phyloP scores from a whole-genome alignment of 2,113 vertebrate species.

The Danionella cerebrum region DNA sequence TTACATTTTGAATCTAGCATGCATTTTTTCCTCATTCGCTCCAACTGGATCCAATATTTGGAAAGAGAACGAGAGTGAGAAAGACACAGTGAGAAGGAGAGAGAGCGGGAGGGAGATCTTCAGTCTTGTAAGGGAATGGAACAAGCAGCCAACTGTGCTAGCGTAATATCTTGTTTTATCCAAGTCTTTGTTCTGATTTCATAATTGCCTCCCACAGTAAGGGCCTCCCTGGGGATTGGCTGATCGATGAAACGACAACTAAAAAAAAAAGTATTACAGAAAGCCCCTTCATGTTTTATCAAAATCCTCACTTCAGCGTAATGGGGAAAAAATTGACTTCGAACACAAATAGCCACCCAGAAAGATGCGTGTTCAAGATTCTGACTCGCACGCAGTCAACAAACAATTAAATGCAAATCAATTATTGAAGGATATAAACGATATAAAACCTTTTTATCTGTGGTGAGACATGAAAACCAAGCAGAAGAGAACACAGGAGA shows the following conservation, averaged over 20 bases:
- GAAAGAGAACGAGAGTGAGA: slow-evolving; percentile 28
- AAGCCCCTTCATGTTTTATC: slow-evolving; percentile 52
- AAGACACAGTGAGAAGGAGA: no score
- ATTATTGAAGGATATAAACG: neutral
- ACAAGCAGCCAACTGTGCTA: slow-evolving; percentile 34
- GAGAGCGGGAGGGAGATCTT: slow-evolving; percentile 27
- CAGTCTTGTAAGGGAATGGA: slow-evolving; percentile 33
- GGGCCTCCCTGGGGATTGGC: slow-evolving; percentile 37
- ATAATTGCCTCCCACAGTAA: slow-evolving; percentile 48
- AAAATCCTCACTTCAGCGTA: slow-evolving; percentile 44
- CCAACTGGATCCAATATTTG: slow-evolving; percentile 34
- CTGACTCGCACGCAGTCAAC: neutral
- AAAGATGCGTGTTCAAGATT: neutral
- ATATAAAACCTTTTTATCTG: neutral
- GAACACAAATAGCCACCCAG: slow-evolving; percentile 15
- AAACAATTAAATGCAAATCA: slow-evolving; percentile 34
- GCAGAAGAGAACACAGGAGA: slow-evolving; percentile 11
- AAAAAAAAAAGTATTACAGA: slow-evolving; percentile 50
- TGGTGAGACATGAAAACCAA: slow-evolving; percentile 3
- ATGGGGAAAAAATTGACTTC: slow-evolving; percentile 21
- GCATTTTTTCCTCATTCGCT: slow-evolving; percentile 16
- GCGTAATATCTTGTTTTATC: slow-evolving; percentile 50
- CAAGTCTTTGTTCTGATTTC: slow-evolving; percentile 44
- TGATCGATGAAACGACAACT: slow-evolving; percentile 46
- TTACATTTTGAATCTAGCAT: no score